phyloP scores from a whole-genome alignment of 2,113 vertebrate genomes.

The Chloropsis cyanopogon region DNA sequence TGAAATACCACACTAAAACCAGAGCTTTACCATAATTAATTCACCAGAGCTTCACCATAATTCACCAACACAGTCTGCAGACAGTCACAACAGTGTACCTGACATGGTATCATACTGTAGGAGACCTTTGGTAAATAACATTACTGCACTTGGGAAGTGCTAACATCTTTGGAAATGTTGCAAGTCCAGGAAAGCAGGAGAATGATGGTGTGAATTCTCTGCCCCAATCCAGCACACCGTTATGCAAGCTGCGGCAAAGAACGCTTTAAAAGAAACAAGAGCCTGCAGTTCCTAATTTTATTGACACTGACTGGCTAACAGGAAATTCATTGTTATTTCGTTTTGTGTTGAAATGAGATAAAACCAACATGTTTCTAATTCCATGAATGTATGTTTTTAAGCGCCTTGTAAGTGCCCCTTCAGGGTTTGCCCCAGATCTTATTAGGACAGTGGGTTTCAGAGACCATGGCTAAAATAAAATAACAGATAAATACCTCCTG shows the following conservation, averaged over 20 bases:
- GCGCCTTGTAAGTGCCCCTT: background rate
- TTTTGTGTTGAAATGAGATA: background rate
- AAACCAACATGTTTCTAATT: background rate
- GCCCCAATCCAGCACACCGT: background rate
- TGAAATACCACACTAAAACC: background rate
- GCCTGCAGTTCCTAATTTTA: background rate
- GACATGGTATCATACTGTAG: background rate
- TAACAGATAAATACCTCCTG: constrained; percentile 44
- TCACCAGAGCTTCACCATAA: background rate
- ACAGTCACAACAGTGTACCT: background rate
- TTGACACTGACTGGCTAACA: background rate
- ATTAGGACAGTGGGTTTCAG: background rate
- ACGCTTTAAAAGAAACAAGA: background rate
- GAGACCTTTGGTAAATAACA: background rate
- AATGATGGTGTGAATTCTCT: background rate
- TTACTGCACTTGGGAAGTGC: background rate
- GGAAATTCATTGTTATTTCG: background rate
- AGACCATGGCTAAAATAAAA: background rate
- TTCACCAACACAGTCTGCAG: background rate
- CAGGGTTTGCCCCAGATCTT: background rate
- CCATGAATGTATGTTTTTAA: background rate
- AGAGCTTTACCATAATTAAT: background rate
- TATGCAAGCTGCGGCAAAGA: background rate
- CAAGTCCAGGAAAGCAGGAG: background rate
- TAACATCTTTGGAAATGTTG: background rate